Percentiles rank a stretch among this genome's conserved stretches.
Evolutionary conservation across 2,888 invertebrate species (phyloP).

Genomic region (Lutraria lutraria): DNA sequence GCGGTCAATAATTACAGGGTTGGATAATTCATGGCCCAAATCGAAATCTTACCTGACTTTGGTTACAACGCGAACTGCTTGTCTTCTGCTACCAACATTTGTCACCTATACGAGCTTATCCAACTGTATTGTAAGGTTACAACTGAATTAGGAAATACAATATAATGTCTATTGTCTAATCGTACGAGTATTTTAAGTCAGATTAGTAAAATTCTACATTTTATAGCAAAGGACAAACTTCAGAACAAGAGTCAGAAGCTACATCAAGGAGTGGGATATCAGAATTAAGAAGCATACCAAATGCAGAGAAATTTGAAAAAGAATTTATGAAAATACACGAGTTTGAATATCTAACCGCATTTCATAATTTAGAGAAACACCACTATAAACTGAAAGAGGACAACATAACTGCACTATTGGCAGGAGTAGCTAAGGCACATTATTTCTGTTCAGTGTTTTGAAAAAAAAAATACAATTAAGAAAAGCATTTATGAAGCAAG

Average conservation of each 20-base stretch:
- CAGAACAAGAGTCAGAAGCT: not conserved
- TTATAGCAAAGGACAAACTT: slow-evolving; percentile 25
- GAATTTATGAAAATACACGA: slow-evolving; percentile 62
- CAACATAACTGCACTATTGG: slow-evolving; percentile 59
- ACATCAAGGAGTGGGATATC: slow-evolving; percentile 22
- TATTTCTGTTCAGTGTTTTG: too few relatives aligned
- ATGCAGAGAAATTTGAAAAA: slow-evolving; percentile 34
- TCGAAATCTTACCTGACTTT: not conserved
- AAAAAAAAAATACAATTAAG: too few relatives aligned
- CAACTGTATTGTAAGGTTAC: too few relatives aligned
- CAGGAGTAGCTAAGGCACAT: slow-evolving; percentile 58
- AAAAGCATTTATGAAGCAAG: too few relatives aligned
- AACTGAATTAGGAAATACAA: too few relatives aligned
- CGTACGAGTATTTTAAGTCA: too few relatives aligned
- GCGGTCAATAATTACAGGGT: too few relatives aligned
- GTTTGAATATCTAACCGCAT: slow-evolving; percentile 56
- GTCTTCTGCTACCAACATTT: not conserved
- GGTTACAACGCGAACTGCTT: not conserved
- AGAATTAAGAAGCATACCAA: slow-evolving; percentile 34
- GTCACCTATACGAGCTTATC: too few relatives aligned
- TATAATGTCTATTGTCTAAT: too few relatives aligned
- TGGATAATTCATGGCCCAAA: too few relatives aligned
- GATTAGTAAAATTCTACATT: too few relatives aligned
- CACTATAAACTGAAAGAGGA: slow-evolving; percentile 60
- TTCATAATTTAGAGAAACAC: slow-evolving; percentile 64